Percentiles rank a stretch among this genome's conserved stretches.
Evolutionary conservation across 2,797 vertebrate species (phyloP).

Genomic region (Dallia pectoralis): DNA sequence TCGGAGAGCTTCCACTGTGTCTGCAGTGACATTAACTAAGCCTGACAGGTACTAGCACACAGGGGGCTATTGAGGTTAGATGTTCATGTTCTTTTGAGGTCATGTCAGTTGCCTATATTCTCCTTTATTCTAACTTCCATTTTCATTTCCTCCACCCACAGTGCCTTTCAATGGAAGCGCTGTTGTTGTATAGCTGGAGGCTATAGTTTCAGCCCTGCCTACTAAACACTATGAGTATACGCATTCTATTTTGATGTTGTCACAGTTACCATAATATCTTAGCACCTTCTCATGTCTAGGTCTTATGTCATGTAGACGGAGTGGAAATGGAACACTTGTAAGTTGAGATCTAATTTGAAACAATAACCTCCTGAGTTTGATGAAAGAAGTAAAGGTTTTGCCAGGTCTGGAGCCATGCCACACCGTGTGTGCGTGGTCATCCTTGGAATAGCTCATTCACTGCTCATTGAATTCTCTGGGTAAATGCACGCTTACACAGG

Average conservation of each 20-base stretch:
- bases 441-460: not conserved
- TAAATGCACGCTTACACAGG: not conserved
- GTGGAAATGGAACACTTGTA: not conserved
- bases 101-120: conserved; percentile 15
- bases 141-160: conserved; percentile 12
- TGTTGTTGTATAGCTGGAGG: not conserved
- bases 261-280: not conserved
- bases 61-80: conserved; percentile 7
- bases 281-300: not conserved
- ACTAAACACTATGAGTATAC: not conserved
- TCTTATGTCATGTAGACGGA: not conserved
- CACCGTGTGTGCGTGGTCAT: not conserved
- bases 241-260: not conserved
- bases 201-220: not conserved
- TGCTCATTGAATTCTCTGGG: not conserved
- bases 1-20: not conserved
- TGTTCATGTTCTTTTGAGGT: conserved; percentile 28
- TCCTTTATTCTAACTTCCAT: conserved; percentile 28
- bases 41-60: conserved; percentile 14
- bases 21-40: conserved; percentile 8
- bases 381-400: not conserved
- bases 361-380: not conserved
- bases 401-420: not conserved
- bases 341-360: not conserved
- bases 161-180: conserved; percentile 20